Conservation (phyloP, 2,113 vertebrate species). For the Maccullochella peelii region DNA sequence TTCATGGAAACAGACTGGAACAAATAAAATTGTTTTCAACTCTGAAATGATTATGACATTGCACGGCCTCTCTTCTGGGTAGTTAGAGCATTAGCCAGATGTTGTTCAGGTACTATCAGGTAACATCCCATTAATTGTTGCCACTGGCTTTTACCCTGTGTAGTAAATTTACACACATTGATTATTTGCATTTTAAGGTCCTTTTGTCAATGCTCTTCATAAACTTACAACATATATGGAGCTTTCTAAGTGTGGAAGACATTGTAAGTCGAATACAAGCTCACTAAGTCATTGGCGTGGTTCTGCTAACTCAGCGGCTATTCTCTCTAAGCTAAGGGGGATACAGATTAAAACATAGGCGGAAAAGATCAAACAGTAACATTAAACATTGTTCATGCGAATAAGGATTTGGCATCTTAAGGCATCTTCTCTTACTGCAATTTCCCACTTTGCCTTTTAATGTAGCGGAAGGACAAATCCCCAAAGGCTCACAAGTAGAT, state of each 20-base stretch:
- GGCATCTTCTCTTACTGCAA: slow-evolving; percentile 58
- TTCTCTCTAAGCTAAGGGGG: slow-evolving; percentile 22
- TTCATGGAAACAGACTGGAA: slow-evolving; percentile 17
- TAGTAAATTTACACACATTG: background rate
- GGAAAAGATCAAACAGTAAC: slow-evolving; percentile 65
- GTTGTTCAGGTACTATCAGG: background rate
- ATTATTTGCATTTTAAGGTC: slow-evolving; percentile 11
- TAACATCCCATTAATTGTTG: slow-evolving; percentile 10
- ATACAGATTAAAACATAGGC: slow-evolving; percentile 57
- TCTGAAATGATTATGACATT: slow-evolving; percentile 1
- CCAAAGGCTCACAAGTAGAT: slow-evolving; percentile 73
- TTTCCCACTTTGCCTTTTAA: slow-evolving; percentile 77
- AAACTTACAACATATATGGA: background rate
- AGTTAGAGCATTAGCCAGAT: background rate
- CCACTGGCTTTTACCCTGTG: background rate
- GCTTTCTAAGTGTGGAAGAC: background rate
- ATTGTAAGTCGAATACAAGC: background rate
- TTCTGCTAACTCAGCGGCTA: slow-evolving; percentile 39
- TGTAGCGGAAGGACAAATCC: slow-evolving; percentile 81
- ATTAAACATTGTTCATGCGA: slow-evolving; percentile 66
- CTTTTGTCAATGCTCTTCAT: background rate
- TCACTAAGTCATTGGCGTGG: background rate
- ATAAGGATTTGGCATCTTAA: slow-evolving; percentile 68
- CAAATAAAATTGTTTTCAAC: background rate
- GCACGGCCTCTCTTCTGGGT: background rate